Evolutionary conservation across 2,113 vertebrate genomes (phyloP), one percentile per base, ranked within the genome.

Genomic region (Carettochelys insculpta): DNA sequence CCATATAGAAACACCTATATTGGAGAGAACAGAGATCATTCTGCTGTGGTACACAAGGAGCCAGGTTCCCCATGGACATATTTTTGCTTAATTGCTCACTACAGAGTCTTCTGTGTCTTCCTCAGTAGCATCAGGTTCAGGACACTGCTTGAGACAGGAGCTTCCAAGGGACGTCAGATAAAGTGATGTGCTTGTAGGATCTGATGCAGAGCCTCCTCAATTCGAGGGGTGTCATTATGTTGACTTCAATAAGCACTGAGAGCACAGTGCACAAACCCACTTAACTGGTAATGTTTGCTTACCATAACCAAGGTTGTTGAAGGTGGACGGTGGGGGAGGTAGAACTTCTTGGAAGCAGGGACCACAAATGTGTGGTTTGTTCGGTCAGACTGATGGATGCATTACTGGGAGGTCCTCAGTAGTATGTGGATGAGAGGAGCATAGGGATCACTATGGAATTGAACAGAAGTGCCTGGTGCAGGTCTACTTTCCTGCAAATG

Each of bases 141-240:
- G 16, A 34, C 31, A 61, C 31, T 88, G 61, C 78, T 51, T 34
- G 89, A 52, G 38, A 52, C 31, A 3, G 4, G 8, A 11, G 27
- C 53, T 56, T 11, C 22, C 12, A 3, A 3, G 8, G 61, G 38
- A 2, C 8, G 3, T 78, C 65, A 16, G 0, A 0, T 4, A 5
- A 71, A 41, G 16, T 7, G 3, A 34, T 17, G 34, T 61, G 31
- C 31, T 34, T 61, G 34, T 61, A 61, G 56, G 56, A 61, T 17
- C 58, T 8, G 58, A 61, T n/a, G 13, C 58, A 61, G n/a, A 34
- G 58, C 58, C 31, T 16, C 13, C 13, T n/a, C 14, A 61, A 61
- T 12, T 43, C 68, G 25, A 71, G n/a, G 65, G n/a, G 65, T 41
- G n/a, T 71, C 22, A 34, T 80, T 47, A 38, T 1, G 2, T 3